phyloP scores from a whole-genome alignment of 2,888 invertebrate genomes.

The Uloborus plumipes region DNA sequence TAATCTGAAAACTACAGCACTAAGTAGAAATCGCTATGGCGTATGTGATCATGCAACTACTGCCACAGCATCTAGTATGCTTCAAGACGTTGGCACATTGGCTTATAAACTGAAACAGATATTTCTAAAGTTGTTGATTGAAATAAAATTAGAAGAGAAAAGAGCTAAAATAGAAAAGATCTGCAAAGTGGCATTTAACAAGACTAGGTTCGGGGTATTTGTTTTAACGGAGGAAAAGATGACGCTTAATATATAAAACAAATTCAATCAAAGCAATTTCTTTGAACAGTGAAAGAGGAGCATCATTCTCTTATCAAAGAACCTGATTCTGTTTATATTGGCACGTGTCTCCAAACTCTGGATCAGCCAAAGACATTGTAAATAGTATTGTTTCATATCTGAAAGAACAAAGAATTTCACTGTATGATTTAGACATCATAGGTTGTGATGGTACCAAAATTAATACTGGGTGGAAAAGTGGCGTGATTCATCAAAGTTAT shows the following conservation, averaged over 20 bases:
- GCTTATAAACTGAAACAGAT: too few relatives aligned
- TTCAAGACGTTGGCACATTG: too few relatives aligned
- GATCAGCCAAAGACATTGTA: constrained; percentile 7
- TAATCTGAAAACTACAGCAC: too few relatives aligned
- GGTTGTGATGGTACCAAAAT: neutral
- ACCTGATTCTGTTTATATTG: neutral
- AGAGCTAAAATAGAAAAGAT: constrained; percentile 2
- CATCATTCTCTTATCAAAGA: constrained; percentile 9
- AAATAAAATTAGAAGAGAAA: too few relatives aligned
- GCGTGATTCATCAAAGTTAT: neutral
- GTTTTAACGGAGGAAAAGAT: constrained; percentile 9
- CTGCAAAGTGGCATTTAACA: neutral
- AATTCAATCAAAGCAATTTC: neutral
- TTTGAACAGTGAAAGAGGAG: neutral
- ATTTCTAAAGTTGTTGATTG: too few relatives aligned
- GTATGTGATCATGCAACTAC: too few relatives aligned
- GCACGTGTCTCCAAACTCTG: constrained; percentile 9
- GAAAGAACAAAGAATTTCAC: neutral
- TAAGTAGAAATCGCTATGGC: too few relatives aligned
- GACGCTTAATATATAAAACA: neutral
- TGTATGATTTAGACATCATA: neutral
- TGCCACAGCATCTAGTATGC: too few relatives aligned
- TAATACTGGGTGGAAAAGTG: constrained; percentile 8
- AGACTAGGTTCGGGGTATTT: neutral
- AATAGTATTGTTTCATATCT: neutral